phyloP scores from a whole-genome alignment of 2,113 vertebrate species.

The Sterrhoptilus dennistouni region DNA sequence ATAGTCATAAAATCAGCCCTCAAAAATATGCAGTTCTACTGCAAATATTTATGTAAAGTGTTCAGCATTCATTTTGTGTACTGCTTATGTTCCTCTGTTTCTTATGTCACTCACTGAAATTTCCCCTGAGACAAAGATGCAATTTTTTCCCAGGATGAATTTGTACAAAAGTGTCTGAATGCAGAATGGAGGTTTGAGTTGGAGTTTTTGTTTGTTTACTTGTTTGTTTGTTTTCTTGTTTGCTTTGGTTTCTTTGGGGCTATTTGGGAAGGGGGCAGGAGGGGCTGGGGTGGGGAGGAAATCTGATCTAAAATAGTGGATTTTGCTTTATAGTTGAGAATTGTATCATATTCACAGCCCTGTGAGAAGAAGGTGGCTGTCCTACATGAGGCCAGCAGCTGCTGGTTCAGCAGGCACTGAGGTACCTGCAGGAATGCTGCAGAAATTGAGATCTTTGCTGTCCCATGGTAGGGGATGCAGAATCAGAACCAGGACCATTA shows the following conservation, averaged over 20 bases:
- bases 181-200: neutral
- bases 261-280: accelerated
- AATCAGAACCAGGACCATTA: neutral
- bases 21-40: neutral
- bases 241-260: neutral
- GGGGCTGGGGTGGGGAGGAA: accelerated
- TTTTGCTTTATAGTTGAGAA: neutral
- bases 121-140: neutral
- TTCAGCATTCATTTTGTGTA: neutral
- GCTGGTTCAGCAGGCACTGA: neutral
- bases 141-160: neutral
- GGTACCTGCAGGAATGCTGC: neutral
- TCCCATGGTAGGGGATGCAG: accelerated
- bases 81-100: neutral
- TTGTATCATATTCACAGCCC: neutral
- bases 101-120: neutral
- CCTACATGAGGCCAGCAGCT: neutral
- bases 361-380: neutral
- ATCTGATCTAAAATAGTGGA: accelerated
- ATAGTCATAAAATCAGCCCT: neutral
- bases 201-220: neutral
- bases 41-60: neutral
- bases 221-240: neutral
- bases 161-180: neutral
- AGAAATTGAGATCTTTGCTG: neutral